These are phyloP conservation scores for Hydropsyche tenuis DNA, from an alignment of 1,140 invertebrate species.

Conservation along the genomic window DNA sequence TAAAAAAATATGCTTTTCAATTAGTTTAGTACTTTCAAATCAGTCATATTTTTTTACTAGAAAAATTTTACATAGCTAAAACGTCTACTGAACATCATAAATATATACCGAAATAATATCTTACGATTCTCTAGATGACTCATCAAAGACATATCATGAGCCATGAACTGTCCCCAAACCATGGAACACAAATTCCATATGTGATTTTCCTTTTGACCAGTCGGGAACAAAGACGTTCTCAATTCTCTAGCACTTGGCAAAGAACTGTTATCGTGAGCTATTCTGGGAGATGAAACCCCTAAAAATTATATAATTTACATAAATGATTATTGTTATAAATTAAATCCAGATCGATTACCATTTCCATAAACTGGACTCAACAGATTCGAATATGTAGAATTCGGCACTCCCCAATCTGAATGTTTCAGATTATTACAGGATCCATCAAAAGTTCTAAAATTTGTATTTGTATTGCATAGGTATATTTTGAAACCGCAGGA, in stretches of 20 bases:
- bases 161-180: constrained; percentile 67
- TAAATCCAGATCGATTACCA: constrained; percentile 53
- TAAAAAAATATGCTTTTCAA: too few species aligned
- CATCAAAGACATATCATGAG: constrained; percentile 63
- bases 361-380: constrained; percentile 69
- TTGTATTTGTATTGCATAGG: neutral
- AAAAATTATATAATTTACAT: neutral
- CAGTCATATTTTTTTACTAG: too few species aligned
- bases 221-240: constrained; percentile 23
- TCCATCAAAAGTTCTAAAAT: constrained; percentile 68
- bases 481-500: constrained; percentile 23
- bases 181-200: constrained; percentile 5
- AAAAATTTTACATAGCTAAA: too few species aligned
- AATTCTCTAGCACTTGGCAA: constrained; percentile 37
- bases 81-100: too few species aligned
- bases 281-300: constrained; percentile 4
- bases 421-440: constrained; percentile 70
- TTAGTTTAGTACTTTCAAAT: too few species aligned
- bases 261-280: constrained; percentile 32
- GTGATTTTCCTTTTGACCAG: neutral
- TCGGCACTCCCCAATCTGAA: constrained; percentile 66
- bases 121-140: neutral
- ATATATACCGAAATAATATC: neutral
- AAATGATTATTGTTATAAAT: too few species aligned
- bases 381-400: constrained; percentile 69